Conservation (phyloP, 2,113 vertebrate genomes). For the Regulus satrapa region DNA sequence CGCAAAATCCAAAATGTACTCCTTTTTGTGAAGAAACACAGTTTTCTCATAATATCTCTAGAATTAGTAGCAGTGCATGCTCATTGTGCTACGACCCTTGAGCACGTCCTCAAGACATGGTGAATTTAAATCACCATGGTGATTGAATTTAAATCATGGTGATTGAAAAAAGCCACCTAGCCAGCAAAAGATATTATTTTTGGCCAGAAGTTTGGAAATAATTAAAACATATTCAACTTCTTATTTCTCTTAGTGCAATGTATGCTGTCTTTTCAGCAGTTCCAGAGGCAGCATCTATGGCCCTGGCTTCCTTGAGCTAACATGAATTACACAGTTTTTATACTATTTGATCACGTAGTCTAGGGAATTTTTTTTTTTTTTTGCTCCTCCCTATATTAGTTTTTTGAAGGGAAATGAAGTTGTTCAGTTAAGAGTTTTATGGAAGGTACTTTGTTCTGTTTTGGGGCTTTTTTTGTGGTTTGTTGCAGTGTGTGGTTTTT, state of each 20-base stretch:
- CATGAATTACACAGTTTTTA: background rate
- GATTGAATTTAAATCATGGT: too few relatives aligned
- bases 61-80: background rate
- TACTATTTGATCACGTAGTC: background rate
- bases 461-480: too few relatives aligned
- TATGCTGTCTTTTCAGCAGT: background rate
- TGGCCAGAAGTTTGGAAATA: background rate
- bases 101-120: background rate
- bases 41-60: background rate
- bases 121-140: background rate
- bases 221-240: background rate
- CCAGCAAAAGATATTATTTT: background rate
- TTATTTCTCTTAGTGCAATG: background rate
- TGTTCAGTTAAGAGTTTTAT: background rate
- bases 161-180: background rate
- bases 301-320: background rate
- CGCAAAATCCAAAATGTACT: background rate
- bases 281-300: background rate
- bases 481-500: too few relatives aligned
- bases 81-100: background rate
- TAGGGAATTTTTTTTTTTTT: background rate
- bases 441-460: background rate
- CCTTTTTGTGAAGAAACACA: background rate
- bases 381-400: background rate
- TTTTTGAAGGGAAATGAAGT: background rate